Evolutionary conservation across 2,113 vertebrate genomes (phyloP).

Genomic region (Diadophis punctatus): DNA sequence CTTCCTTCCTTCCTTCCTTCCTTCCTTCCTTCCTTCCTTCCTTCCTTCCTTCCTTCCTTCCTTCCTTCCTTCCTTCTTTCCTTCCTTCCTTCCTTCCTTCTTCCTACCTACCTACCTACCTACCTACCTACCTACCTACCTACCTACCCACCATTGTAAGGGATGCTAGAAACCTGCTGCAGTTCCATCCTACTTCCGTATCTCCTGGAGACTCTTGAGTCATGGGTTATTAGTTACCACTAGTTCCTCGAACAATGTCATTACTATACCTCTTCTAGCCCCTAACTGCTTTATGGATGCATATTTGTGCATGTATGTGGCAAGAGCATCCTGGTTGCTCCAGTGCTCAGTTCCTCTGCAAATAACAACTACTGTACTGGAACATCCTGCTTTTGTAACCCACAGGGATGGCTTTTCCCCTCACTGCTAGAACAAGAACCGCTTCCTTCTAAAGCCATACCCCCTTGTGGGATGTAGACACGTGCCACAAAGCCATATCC

Average conservation of each 20-base stretch:
- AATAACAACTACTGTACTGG: fast-evolving
- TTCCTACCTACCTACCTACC: no score
- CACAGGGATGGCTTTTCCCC: conserved; percentile 2
- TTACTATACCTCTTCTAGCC: background rate
- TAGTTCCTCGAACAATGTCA: background rate
- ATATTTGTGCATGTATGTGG: background rate
- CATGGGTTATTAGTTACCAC: background rate
- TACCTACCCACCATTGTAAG: background rate
- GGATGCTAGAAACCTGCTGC: no score
- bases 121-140: background rate
- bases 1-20: no score
- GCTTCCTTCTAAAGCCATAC: background rate
- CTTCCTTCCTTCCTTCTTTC: no score
- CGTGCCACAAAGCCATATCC: background rate
- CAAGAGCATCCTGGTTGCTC: background rate
- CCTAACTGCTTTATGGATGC: background rate
- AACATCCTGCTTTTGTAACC: background rate
- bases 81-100: no score
- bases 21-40: no score
- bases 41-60: no score
- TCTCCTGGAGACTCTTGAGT: background rate
- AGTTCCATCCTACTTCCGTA: background rate
- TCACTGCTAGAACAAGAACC: background rate
- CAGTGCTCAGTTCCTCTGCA: fast-evolving
- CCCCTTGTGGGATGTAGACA: background rate